Conservation (phyloP, 2,113 vertebrate species). For the Riparia riparia region DNA sequence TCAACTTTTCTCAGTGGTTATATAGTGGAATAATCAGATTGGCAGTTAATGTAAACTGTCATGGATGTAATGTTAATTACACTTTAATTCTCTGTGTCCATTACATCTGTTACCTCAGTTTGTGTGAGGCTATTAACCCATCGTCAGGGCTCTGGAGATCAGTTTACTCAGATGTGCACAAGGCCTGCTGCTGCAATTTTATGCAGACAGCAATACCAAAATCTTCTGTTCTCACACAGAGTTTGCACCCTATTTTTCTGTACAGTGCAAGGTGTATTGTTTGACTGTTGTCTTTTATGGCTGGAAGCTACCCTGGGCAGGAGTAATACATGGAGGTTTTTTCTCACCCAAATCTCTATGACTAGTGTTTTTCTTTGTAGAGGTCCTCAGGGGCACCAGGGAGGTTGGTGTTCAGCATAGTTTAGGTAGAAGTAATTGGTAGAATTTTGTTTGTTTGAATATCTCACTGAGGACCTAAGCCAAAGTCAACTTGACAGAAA, state of each 20-base stretch:
- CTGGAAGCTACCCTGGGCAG: background rate
- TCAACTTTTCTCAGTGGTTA: background rate
- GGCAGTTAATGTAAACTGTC: slow-evolving; percentile 12
- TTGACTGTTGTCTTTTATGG: background rate
- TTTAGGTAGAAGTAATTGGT: background rate
- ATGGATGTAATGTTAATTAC: background rate
- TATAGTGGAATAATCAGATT: background rate
- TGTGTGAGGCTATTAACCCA: background rate
- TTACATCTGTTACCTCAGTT: background rate
- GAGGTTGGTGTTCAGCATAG: background rate
- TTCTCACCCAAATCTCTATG: background rate
- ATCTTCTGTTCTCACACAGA: background rate
- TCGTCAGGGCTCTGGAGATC: background rate
- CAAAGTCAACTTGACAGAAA: background rate
- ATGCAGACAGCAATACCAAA: background rate
- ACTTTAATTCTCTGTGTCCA: background rate
- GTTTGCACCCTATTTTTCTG: background rate
- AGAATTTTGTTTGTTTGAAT: background rate
- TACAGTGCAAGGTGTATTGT: background rate
- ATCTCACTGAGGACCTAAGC: background rate
- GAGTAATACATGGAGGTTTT: background rate
- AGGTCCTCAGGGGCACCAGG: background rate
- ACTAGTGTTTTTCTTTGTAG: background rate
- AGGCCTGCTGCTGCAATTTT: background rate
- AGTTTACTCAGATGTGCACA: background rate